Base-by-base conservation (phyloP, 37 sponge, comb jelly and placozoan genomes). In the Crambe crambe region DNA sequence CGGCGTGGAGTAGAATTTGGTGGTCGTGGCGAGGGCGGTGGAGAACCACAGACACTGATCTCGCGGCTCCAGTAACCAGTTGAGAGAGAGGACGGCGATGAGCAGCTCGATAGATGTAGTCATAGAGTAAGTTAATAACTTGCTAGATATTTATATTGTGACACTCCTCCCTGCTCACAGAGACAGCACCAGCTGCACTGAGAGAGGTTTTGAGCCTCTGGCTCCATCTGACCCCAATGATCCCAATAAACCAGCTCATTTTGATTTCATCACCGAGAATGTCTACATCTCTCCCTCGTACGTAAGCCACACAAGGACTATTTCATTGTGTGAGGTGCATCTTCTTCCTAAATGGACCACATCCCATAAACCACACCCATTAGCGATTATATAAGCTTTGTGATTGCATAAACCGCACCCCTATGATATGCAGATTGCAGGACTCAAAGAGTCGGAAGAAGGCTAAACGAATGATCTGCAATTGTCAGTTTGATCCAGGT, bases 401-500 rank as follows among this genome's bases (percentile, higher is more conserved):
- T n/a, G n/a, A n/a, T n/a, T n/a, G n/a, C n/a, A n/a, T n/a, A 15
- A 47, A 47, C 12, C 12, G 12, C 10, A 15, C 6, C 12, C 12
- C 6, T 47, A 6, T 47, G 51, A 6, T 80, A 20, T 73, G 37
- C 34, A 92, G 86, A 22, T 44, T 74, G 58, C 41, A 76, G 12
- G 65, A 72, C 0, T 77, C 93, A 34, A 76, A 79, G 42, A 91
- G 80, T 37, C 79, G 81, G 56, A 95, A 95, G 82, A 81, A 78
- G 74, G 90, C 85, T 29, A 97, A 97, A 83, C 83, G 86, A 58
- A 95, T 97, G 95, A 80, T 95, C 60, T 97, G 98, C 76, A 88
- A 82, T n/a, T 97, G 98, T 79, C 78, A 82, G 54, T 95, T 91
- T 76, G 92, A 92, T 73, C 88, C 92, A 75, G 96, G 91, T 89